Evolutionary conservation across 2,888 invertebrate species (phyloP), one percentile per base, ranked within the genome.

Genomic region (Heliconius cydno): DNA sequence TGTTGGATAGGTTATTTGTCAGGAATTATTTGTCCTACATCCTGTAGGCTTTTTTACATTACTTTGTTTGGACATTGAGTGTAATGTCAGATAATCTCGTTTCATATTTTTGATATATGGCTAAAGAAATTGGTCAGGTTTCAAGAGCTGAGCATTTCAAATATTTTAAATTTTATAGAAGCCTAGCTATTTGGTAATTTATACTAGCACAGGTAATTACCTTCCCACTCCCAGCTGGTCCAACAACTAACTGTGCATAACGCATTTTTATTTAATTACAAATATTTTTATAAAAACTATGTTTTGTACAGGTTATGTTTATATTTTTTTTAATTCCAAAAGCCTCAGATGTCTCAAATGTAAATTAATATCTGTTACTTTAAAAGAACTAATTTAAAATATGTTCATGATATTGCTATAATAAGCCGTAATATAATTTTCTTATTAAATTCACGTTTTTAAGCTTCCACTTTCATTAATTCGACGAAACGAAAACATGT

Each of bases 181-280:
- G 10, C 22, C 22, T 22, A 10, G 60, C 3, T 10, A 60, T 60
- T 60, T 60, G n/a, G 12, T n/a, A 60, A 22, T n/a, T 1, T 52
- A 12, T 60, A 34, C 15, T n/a, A 52, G 19, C 12, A 19, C 13
- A 57, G 7, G 7, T 19, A 46, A 22, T 67, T 96, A 98, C 98
- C 96, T 99, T 99, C 80, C 99, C 99, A 92, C 98, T 97, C 3
- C 99, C 99, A 0, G 99, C 99, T 46, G 99, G 99, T 0, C 99
- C 99, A 87, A 99, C 98, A 2, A 99, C 98, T 83, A 99, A 94
- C 89, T 99, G 99, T 25, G 98, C 99, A 89, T 98, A 99, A 67
- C 98, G 96, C 98, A 98, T 98, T 82, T 95, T 79, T 25, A 13
- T 10, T 60, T 38, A 73, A 7, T 10, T 13, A 46, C n/a, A 70